Percentiles rank a stretch among this genome's conserved stretches.
Evolutionary conservation across 1,140 invertebrate genomes (phyloP).

Genomic region (Triops cancriformis): DNA sequence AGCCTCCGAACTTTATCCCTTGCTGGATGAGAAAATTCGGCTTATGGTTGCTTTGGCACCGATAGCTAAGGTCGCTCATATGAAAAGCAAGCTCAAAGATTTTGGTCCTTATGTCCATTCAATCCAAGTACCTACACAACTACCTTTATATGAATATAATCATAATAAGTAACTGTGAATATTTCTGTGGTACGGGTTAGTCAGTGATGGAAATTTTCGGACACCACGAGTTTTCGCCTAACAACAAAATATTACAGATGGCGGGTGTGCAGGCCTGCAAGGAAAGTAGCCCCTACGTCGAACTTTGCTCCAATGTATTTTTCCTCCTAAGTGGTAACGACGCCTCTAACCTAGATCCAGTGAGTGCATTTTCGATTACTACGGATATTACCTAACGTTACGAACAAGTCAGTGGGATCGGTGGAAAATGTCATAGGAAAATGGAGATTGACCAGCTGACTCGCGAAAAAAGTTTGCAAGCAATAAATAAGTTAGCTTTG

Average conservation of each 20-base stretch:
- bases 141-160: background rate
- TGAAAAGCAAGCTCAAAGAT: constrained; percentile 37
- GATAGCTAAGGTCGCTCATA: constrained; percentile 52
- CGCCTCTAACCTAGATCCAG: constrained; percentile 54
- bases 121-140: constrained; percentile 28
- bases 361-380: too few species aligned
- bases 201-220: constrained; percentile 42
- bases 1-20: constrained; percentile 37
- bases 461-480: too few species aligned
- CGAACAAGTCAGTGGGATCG: too few species aligned
- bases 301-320: constrained; percentile 56
- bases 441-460: too few species aligned
- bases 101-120: constrained; percentile 37
- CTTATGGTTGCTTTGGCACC: constrained; percentile 57
- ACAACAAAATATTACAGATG: constrained; percentile 39
- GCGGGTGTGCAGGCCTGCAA: constrained; percentile 43
- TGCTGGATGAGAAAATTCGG: constrained; percentile 34
- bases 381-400: too few species aligned
- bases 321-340: constrained; percentile 60
- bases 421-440: too few species aligned
- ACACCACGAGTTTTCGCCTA: constrained; percentile 48
- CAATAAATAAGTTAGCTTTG: too few species aligned
- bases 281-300: constrained; percentile 42
- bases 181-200: constrained; percentile 32
- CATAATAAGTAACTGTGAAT: background rate